Evolutionary conservation across 2,797 vertebrate genomes (phyloP).

Genomic region (Margarornis squamiger): DNA sequence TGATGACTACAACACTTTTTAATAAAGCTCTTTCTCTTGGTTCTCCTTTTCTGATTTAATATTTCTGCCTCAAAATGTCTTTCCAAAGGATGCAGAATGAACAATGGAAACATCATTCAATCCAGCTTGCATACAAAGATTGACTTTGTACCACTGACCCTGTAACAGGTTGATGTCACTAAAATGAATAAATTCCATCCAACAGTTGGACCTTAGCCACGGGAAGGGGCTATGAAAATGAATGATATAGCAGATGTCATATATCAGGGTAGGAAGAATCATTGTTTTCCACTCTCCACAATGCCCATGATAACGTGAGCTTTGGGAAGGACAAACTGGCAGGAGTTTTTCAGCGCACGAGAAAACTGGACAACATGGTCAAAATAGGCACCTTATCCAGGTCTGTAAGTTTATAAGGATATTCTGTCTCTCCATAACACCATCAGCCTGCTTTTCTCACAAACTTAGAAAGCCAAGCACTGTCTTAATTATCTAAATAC

Average conservation of each 20-base stretch:
- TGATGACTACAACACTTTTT: neutral
- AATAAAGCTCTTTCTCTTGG: neutral
- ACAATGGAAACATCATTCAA: constrained; percentile 23
- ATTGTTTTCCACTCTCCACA: constrained; percentile 28
- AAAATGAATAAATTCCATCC: constrained; percentile 26
- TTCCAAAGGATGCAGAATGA: constrained; percentile 3
- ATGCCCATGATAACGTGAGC: constrained; percentile 23
- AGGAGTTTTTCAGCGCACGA: constrained; percentile 22
- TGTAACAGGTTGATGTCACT: constrained; percentile 33
- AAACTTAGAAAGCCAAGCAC: neutral
- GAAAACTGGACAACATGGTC: neutral
- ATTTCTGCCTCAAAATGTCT: neutral
- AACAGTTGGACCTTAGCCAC: constrained; percentile 13
- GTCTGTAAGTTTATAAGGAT: neutral
- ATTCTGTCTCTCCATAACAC: neutral
- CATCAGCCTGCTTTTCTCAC: neutral
- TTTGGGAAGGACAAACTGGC: neutral
- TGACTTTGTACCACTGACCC: constrained; percentile 27
- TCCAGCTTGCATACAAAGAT: neutral
- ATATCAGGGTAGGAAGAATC: neutral
- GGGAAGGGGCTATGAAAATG: constrained; percentile 8
- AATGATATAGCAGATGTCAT: neutral
- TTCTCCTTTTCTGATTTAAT: neutral
- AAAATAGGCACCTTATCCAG: neutral
- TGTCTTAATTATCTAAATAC: neutral